phyloP scores from a whole-genome alignment of 2,113 vertebrate genomes.

The Clarias magur region DNA sequence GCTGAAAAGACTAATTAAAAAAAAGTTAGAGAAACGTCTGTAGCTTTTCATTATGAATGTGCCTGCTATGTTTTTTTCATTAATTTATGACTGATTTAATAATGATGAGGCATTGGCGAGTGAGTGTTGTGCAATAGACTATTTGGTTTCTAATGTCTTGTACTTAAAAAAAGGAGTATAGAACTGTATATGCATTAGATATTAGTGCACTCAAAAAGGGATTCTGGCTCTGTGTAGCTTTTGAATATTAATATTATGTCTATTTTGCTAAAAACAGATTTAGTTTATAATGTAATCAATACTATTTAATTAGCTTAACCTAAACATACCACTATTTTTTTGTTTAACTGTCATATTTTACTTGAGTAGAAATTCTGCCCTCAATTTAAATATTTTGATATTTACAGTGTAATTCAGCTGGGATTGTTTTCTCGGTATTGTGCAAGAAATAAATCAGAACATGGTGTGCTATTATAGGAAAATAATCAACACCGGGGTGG shows the following conservation, averaged over 20 bases:
- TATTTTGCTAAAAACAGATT: too few species aligned
- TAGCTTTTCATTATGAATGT: constrained; percentile 16
- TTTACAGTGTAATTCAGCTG: not conserved
- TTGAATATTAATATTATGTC: too few species aligned
- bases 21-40: constrained; percentile 26
- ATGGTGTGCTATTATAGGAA: not conserved
- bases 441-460: not conserved
- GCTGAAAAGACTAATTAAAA: not conserved
- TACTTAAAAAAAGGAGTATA: constrained; percentile 15
- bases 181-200: constrained; percentile 6
- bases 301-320: too few species aligned
- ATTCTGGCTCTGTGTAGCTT: too few species aligned
- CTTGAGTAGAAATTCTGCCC: too few species aligned
- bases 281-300: too few species aligned
- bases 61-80: constrained; percentile 19
- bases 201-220: not conserved
- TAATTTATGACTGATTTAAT: constrained; percentile 6
- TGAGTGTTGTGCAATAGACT: constrained; percentile 14
- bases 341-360: too few species aligned
- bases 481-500: not conserved
- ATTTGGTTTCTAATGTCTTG: constrained; percentile 25
- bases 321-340: too few species aligned
- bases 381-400: too few species aligned
- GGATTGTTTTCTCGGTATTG: not conserved
- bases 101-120: not conserved